Evolutionary conservation across 2,888 invertebrate genomes (phyloP).

Genomic region (Dolichomitus sp.): DNA sequence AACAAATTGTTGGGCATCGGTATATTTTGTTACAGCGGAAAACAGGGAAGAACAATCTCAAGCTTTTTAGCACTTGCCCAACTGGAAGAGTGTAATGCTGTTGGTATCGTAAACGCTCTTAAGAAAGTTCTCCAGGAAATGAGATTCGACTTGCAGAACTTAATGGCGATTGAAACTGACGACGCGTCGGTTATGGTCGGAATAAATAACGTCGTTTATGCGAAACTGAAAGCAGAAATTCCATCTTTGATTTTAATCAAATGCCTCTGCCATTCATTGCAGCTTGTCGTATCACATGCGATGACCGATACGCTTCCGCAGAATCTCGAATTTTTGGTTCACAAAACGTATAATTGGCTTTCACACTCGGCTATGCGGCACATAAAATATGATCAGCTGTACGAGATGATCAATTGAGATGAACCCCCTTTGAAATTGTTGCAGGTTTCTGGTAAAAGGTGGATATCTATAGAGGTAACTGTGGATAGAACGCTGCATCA

Average conservation of each 20-base stretch:
- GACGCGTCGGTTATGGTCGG: too few species aligned
- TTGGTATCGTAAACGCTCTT: conserved; percentile 46
- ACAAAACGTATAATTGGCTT: too few species aligned
- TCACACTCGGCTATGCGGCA: too few species aligned
- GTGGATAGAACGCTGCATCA: conserved; percentile 70
- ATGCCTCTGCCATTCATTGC: conserved; percentile 81
- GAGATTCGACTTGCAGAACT: too few species aligned
- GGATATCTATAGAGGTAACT: conserved; percentile 75
- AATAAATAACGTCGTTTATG: conserved; percentile 79
- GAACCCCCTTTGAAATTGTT: conserved; percentile 63
- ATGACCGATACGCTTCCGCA: too few species aligned
- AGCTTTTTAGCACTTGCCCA: conserved; percentile 34
- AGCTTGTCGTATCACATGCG: conserved; percentile 74
- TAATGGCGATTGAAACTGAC: too few species aligned
- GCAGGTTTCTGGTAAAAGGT: conserved; percentile 61
- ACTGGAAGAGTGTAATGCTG: conserved; percentile 41
- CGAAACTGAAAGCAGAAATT: conserved; percentile 76
- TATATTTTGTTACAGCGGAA: conserved; percentile 59
- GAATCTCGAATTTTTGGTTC: too few species aligned
- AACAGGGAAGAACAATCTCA: conserved; percentile 25
- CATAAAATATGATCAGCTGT: conserved; percentile 57
- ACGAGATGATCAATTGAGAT: conserved; percentile 70
- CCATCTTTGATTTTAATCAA: conserved; percentile 76
- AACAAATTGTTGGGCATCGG: conserved; percentile 69
- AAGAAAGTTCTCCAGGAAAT: conserved; percentile 37